Evolutionary conservation across 2,113 vertebrate genomes (phyloP), one percentile per base, ranked within the genome.

Genomic region (Limanda limanda): DNA sequence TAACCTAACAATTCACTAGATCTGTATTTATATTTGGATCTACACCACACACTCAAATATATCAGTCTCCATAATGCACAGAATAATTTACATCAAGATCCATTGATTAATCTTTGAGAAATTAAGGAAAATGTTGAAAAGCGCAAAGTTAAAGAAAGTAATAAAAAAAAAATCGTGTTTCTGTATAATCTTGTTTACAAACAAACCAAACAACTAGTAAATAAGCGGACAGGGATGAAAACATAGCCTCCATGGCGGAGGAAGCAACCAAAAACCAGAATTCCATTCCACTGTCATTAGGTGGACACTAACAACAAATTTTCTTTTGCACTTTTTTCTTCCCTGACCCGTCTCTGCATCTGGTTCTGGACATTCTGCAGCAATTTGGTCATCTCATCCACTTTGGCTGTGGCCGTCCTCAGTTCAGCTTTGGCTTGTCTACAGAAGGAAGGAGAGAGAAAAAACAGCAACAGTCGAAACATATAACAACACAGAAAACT

Each of bases 361-460:
- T 97, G 94, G n/a, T 86, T 92, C 83, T 96, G 95, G 78, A 96
- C 80, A 47, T 76, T 93, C 86, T 96, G 94, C 37, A 93, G 75
- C 64, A 95, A 51, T 71, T 88, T 95, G 52, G 90, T 95, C 93
- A 97, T 94, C 91, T 98, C 96, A 65, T 96, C 95, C 79, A 95
- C 93, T 85, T 96, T 97, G 25, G 91, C 85, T 27, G 90, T 92
- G 84, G 96, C 94, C 17, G 88, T 90, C 86, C 95, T 94, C 68
- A 95, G 85, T 63, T 99, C 95, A 81, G 88, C 78, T 88, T 96
- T 99, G 59, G 95, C 77, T 89, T 96, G 94, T 78, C 98, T 99
- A 54, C 65, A 86, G 21, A 48, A 74, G 2, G 25, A 48, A 52
- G 4, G 14, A 74, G 40, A 55, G 27, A 45, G n/a, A 15, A 23